Conservation (phyloP, 2,888 invertebrate species). For the Cheiracanthium punctorium region DNA sequence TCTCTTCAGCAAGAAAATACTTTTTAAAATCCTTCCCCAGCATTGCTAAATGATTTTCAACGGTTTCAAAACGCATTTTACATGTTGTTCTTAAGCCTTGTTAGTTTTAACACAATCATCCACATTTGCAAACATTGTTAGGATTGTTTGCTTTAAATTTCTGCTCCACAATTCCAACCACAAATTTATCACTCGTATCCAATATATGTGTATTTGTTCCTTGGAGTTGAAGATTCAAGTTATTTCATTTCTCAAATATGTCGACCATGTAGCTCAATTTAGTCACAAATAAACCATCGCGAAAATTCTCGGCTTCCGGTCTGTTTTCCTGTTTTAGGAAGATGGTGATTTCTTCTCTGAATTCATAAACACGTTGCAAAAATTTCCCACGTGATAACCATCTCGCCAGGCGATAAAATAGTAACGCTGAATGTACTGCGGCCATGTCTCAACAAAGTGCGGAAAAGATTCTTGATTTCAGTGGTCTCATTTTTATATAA, state of each 20-base stretch:
- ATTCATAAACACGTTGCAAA: not conserved
- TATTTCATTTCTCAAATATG: too few species aligned
- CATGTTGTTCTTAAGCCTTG: conserved; percentile 14
- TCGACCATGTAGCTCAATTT: conserved; percentile 54
- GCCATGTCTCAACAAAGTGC: too few species aligned
- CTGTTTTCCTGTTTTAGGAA: conserved; percentile 42
- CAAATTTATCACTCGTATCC: too few species aligned
- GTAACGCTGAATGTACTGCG: not conserved
- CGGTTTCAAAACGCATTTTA: too few species aligned
- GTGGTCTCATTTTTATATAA: not conserved
- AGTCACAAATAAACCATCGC: conserved; percentile 51
- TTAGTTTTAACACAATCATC: conserved; percentile 18
- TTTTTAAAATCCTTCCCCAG: too few species aligned
- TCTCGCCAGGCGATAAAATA: too few species aligned
- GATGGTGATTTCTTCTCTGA: conserved; percentile 24
- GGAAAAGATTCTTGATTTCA: conserved; percentile 2
- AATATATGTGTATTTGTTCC: too few species aligned
- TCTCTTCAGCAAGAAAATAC: too few species aligned
- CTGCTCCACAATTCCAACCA: conserved; percentile 53
- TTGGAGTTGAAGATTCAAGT: too few species aligned
- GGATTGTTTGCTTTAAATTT: conserved; percentile 43
- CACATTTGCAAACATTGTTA: conserved; percentile 44
- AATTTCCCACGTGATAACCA: too few species aligned
- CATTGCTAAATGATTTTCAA: too few species aligned
- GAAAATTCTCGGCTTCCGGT: conserved; percentile 48